Evolutionary conservation across 2,113 vertebrate species (phyloP), one percentile per base, ranked within the genome.

Genomic region (Noturus placidus): DNA sequence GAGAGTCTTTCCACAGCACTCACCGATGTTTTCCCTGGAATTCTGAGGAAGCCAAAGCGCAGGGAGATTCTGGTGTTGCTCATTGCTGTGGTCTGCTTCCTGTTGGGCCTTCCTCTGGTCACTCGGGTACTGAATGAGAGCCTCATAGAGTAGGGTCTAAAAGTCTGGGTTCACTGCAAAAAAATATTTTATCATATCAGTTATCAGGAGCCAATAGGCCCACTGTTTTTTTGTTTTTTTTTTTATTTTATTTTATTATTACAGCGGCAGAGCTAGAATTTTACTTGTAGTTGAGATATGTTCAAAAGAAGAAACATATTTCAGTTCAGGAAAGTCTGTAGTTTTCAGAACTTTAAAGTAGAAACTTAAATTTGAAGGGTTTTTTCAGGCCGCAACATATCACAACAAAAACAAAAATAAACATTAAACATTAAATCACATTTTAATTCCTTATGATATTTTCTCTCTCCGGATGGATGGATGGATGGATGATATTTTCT

Each of bases 1-100:
- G 98, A 99, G 92, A 97, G 97, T 91, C 91, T 99, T 93, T 97
- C 96, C 86, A 99, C 98, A 0, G 95, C 97, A 82, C 88, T 97
- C 84, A 92, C 96, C 2, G 98, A 99, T 94, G 86, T 97, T 94
- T 99, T 96, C 90, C 97, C 98, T 0, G 87, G 11, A 20, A 89
- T 93, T 46, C 95, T 99, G 89, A 95, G 96, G 70, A 97, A 93
- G 89, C 93, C 90, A 0, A 89, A 95, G 0, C 92, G 92, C 15
- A 93, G 97, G 0, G 96, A 98, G 91, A 86, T 97, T 35, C 94
- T 99, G 87, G 96, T 96, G 78, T 94, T 99, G n/a, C 90, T 74
- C 83, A 93, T 98, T 0, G 93, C 95, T 0, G 84, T 95, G 0
- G 77, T 92, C 5, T 97, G 96, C 90, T 99, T 98, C 91, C 92